These are phyloP conservation scores for Rhyacophila brunnea DNA, from an alignment of 1,140 invertebrate species.

Conservation along the genomic window DNA sequence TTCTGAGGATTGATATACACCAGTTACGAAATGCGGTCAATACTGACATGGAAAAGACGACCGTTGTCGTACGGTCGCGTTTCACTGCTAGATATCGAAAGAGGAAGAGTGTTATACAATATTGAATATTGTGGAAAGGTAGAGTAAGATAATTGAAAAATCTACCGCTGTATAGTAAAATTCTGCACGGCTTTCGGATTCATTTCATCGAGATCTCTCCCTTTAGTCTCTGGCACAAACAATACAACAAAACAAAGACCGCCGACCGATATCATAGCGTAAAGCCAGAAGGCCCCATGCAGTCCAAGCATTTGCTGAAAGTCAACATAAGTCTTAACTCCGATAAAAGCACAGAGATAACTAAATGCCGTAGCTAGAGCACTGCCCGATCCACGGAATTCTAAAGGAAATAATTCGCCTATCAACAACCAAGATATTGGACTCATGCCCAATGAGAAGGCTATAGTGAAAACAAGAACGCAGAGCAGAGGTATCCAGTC, in stretches of 20 bases:
- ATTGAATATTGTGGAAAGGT: too few relatives aligned
- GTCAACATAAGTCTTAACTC: slow-evolving; percentile 86
- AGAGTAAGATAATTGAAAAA: too few relatives aligned
- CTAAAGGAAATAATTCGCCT: slow-evolving; percentile 86
- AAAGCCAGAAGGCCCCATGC: slow-evolving; percentile 87
- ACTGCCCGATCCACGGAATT: slow-evolving; percentile 81
- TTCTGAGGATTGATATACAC: too few relatives aligned
- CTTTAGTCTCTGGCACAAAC: slow-evolving; percentile 90
- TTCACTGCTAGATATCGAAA: too few relatives aligned
- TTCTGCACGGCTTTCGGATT: slow-evolving; percentile 66
- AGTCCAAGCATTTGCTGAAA: slow-evolving; percentile 76
- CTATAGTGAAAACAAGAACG: slow-evolving; percentile 79
- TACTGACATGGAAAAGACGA: too few relatives aligned
- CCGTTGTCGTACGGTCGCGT: too few relatives aligned
- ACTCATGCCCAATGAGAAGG: slow-evolving; percentile 86
- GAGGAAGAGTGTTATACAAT: too few relatives aligned
- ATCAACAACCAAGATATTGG: slow-evolving; percentile 89
- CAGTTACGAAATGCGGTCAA: too few relatives aligned
- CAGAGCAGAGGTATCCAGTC: slow-evolving; percentile 83
- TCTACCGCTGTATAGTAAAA: slow-evolving; percentile 39
- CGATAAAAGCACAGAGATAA: slow-evolving; percentile 87
- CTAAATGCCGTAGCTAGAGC: slow-evolving; percentile 84
- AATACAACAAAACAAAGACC: slow-evolving; percentile 84
- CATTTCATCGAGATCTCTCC: slow-evolving; percentile 86
- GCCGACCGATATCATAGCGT: slow-evolving; percentile 79